Evolutionary conservation across 2,888 invertebrate genomes (phyloP), one percentile per base, ranked within the genome.

Genomic region (Liopterus haemorrhoidalis): DNA sequence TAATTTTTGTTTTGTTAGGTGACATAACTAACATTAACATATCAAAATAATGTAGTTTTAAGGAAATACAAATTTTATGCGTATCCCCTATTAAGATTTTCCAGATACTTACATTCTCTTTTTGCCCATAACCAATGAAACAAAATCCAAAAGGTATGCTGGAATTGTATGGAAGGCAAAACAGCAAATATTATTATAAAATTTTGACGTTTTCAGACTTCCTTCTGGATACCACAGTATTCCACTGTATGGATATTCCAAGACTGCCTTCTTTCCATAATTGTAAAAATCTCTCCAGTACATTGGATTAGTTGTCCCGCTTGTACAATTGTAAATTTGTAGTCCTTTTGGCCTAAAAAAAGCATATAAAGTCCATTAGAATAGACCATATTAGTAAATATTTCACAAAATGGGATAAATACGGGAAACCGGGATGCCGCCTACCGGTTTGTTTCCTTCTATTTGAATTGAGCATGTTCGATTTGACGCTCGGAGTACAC

Each of bases 281-380:
- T 53, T 49, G 56, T 80, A 78, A 56, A 87, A 76, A 33, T 78
- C 70, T 0, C 72, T 68, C 86, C 87, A 87, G 0, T 69, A 77
- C 31, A 85, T 72, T 0, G 85, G 83, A 61, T 88, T 85, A 41
- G 75, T 63, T 16, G 74, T 70, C 20, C 81, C 79, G 0, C 84
- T 81, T 19, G 84, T 82, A 64, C 85, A 84, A 65, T 90, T 87
- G 70, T 85, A 88, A 4, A 90, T 79, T 30, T 72, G 66, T 2
- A 76, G 66, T 0, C 62, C 60, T 41, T 63, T 60, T 28, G 58
- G 57, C 37, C 71, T 72, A 58, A 27, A 53, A 48, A 41, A 47
- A 16, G 22, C n/a, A n/a, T n/a, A n/a, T n/a, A n/a, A n/a, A n/a
- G n/a, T n/a, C n/a, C n/a, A n/a, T n/a, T n/a, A n/a, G n/a, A n/a